Evolutionary conservation across 2,888 invertebrate species (phyloP).

Genomic region (Lumbricus terrestris): DNA sequence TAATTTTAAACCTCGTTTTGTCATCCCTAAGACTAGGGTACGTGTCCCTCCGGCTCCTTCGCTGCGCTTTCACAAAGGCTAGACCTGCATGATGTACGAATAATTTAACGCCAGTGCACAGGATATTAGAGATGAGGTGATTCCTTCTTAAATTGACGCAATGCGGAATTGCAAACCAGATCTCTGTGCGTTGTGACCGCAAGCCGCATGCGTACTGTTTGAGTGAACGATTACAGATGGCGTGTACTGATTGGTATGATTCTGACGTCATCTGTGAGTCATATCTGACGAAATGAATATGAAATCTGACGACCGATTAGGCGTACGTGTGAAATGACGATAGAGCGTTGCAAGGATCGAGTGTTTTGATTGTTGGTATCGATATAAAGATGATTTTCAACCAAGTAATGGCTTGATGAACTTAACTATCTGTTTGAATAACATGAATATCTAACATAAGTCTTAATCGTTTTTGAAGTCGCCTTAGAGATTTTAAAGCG

Average conservation of each 20-base stretch:
- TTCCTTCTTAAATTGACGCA: neutral
- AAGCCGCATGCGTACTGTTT: neutral
- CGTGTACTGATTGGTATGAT: neutral
- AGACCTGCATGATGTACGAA: neutral
- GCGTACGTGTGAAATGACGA: neutral
- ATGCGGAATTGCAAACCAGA: neutral
- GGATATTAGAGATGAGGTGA: neutral
- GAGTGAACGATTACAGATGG: neutral
- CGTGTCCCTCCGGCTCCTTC: neutral
- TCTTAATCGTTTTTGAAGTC: neutral
- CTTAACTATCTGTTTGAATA: neutral
- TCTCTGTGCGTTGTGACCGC: neutral
- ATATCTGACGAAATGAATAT: neutral
- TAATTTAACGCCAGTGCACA: neutral
- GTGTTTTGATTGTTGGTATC: neutral
- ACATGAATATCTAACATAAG: neutral
- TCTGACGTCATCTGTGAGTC: neutral
- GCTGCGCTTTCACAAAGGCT: neutral
- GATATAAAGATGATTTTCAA: neutral
- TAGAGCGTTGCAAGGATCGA: neutral
- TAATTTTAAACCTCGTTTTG: neutral
- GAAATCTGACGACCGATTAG: neutral
- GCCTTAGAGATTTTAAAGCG: neutral
- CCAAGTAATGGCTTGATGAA: neutral
- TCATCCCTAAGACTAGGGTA: neutral